These are phyloP conservation scores for Pseudopleuronectes americanus DNA, from an alignment of 2,797 vertebrate genomes.

Conservation along the genomic window DNA sequence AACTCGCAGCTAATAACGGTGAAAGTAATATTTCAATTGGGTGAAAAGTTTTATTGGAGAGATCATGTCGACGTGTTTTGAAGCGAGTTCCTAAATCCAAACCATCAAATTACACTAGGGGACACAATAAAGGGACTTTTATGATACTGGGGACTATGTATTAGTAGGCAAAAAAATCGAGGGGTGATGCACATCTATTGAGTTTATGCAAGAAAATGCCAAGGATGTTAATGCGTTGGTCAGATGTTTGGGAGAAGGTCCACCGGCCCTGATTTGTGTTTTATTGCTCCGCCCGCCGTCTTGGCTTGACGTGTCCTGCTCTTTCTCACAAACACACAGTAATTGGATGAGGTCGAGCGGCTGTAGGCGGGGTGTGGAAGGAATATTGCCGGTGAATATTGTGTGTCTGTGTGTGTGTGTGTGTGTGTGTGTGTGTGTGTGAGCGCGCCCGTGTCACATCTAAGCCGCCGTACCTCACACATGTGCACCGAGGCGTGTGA, in stretches of 20 bases:
- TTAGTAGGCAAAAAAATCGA: conserved; percentile 6
- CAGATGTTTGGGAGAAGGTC: conserved; percentile 78
- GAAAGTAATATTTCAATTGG: conserved; percentile 74
- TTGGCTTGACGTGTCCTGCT: conserved; percentile 83
- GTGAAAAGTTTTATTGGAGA: conserved; percentile 71
- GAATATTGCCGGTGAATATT: conserved; percentile 65
- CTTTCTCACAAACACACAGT: conserved; percentile 86
- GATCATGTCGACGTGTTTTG: conserved; percentile 60
- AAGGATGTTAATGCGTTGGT: conserved; percentile 75
- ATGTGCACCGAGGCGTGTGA: conserved; percentile 82
- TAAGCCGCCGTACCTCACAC: conserved; percentile 79
- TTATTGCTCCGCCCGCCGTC: conserved; percentile 76
- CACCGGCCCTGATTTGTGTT: conserved; percentile 72
- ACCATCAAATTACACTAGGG: conserved; percentile 44
- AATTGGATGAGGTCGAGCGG: conserved; percentile 81
- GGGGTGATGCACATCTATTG: conserved; percentile 61
- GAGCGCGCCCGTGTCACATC: conserved; percentile 70
- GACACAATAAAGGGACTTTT: conserved; percentile 44
- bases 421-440: conserved; percentile 45
- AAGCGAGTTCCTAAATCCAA: conserved; percentile 50
- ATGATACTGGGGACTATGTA: conserved; percentile 41
- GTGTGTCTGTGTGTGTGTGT: conserved; percentile 56
- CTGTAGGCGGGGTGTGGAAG: conserved; percentile 75
- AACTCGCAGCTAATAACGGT: conserved; percentile 74
- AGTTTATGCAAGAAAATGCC: conserved; percentile 43